Conservation (phyloP, 2,113 vertebrate genomes). For the Brachyistius frenatus region DNA sequence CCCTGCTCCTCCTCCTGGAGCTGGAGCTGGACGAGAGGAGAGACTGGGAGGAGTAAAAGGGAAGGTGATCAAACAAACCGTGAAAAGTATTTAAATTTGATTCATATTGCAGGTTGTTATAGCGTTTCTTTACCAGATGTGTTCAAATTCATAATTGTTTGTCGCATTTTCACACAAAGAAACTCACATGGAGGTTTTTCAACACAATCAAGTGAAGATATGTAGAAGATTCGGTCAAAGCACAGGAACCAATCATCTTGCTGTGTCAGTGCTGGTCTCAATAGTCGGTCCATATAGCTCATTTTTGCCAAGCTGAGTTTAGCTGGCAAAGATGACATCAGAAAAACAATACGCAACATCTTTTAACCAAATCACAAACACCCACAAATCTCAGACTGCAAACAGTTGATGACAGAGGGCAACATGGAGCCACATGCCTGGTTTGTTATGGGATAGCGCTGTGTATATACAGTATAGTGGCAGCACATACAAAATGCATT, state of each 20-base stretch:
- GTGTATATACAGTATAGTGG: not conserved
- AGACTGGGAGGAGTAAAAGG: constrained; percentile 28
- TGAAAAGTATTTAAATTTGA: not conserved
- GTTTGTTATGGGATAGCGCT: not conserved
- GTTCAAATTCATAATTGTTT: not conserved
- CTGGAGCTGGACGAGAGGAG: constrained; percentile 33
- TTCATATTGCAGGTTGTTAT: not conserved
- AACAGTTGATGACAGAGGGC: not conserved
- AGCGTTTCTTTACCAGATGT: not conserved
- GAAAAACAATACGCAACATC: constrained; percentile 29
- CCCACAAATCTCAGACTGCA: constrained; percentile 3
- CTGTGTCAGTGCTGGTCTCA: constrained; percentile 32
- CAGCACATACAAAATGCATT: not conserved
- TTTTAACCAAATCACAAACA: constrained; percentile 12
- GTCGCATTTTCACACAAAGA: constrained; percentile 7
- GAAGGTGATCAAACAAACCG: constrained; percentile 18
- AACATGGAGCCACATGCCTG: not conserved
- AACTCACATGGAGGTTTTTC: constrained; percentile 71
- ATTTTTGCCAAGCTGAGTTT: constrained; percentile 40
- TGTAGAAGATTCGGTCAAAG: constrained; percentile 55
- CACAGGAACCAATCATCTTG: constrained; percentile 77
- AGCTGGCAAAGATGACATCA: constrained; percentile 54
- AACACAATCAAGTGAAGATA: not conserved
- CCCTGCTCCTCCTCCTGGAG: constrained; percentile 42
- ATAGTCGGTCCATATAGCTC: constrained; percentile 55